phyloP scores from a whole-genome alignment of 2,797 vertebrate species.

The Uromys caudimaculatus region DNA sequence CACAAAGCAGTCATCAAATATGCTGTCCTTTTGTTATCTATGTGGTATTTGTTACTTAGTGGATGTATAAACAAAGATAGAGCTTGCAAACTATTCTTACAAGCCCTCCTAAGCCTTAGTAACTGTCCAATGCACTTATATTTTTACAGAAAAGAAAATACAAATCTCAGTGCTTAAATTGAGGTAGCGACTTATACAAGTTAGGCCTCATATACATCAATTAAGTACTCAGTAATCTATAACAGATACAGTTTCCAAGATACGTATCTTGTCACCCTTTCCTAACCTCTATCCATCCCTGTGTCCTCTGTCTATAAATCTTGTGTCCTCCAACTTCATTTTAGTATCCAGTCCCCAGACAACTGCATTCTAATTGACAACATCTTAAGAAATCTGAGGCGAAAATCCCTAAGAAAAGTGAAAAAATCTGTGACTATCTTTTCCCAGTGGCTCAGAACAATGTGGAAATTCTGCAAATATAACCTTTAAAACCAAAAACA shows the following conservation, averaged over 20 bases:
- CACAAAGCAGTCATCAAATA: conserved; percentile 2
- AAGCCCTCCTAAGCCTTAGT: conserved; percentile 35
- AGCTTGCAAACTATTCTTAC: conserved; percentile 9
- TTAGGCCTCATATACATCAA: neutral
- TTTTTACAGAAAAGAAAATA: conserved; percentile 8
- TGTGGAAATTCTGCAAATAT: conserved; percentile 69
- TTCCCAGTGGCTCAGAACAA: conserved; percentile 65
- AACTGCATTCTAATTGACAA: conserved; percentile 38
- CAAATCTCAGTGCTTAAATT: neutral
- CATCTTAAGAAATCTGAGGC: conserved; percentile 56
- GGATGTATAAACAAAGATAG: conserved; percentile 37
- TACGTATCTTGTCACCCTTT: neutral
- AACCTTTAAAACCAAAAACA: conserved; percentile 73
- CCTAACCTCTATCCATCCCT: neutral
- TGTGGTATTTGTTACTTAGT: conserved; percentile 39
- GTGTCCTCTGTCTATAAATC: neutral
- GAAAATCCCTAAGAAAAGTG: conserved; percentile 42
- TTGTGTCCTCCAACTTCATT: neutral
- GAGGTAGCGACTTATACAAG: neutral
- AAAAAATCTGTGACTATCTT: conserved; percentile 47
- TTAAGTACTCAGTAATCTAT: conserved; percentile 12
- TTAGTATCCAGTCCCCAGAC: conserved; percentile 8
- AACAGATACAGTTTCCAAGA: neutral
- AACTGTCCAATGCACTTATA: neutral
- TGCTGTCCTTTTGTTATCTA: conserved; percentile 3